phyloP scores from a whole-genome alignment of 2,113 vertebrate genomes.

The Oxyruncus cristatus region DNA sequence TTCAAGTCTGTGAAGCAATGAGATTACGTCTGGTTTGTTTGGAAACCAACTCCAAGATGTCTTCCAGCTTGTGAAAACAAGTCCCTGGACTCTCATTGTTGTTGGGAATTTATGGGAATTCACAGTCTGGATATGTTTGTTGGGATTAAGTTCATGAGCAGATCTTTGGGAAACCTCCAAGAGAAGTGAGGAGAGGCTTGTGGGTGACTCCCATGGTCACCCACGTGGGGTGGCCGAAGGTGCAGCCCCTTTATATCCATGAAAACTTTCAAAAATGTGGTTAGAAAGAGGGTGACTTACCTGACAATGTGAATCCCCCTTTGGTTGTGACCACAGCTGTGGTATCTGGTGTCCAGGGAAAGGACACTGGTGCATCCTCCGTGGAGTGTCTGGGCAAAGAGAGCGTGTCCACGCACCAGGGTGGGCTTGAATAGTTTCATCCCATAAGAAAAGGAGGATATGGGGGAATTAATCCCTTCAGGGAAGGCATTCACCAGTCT shows the following conservation, averaged over 20 bases:
- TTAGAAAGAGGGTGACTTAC: not conserved
- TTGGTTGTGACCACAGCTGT: not conserved
- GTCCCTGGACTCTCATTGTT: not conserved
- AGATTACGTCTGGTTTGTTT: slow-evolving; percentile 44
- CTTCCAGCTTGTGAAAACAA: not conserved
- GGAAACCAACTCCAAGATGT: not conserved
- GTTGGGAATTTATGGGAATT: not conserved
- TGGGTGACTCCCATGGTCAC: not conserved
- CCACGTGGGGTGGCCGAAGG: not conserved
- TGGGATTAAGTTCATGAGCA: not conserved
- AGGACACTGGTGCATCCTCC: not conserved
- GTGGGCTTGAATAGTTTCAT: not conserved
- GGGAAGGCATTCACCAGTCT: not conserved
- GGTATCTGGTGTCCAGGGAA: not conserved
- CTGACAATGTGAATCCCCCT: rapidly evolving
- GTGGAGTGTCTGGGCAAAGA: not conserved
- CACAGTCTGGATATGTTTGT: not conserved
- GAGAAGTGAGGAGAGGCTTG: not conserved
- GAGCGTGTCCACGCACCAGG: not conserved
- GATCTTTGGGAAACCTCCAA: not conserved
- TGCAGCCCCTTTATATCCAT: not conserved
- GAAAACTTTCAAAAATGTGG: not conserved
- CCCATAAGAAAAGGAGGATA: not conserved
- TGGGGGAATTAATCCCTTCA: not conserved
- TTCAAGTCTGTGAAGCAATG: not conserved